A percentile compares a stretch with the other conserved stretches of the same genome.
Evolutionary conservation across 2,113 vertebrate genomes (phyloP).

Genomic region (Lethenteron camtschaticum): DNA sequence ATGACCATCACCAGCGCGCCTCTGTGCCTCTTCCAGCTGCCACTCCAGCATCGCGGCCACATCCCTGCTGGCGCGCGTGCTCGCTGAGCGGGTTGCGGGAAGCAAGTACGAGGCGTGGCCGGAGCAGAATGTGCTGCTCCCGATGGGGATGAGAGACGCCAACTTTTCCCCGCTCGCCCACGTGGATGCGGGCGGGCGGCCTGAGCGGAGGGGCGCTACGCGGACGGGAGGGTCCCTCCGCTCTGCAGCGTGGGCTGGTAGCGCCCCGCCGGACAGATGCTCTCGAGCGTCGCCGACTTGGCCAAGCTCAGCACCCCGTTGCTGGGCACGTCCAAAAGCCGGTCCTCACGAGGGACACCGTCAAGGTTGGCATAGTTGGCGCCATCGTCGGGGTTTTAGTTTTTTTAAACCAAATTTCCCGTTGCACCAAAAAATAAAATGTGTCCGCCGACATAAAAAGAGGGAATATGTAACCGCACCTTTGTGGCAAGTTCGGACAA

Average conservation of each 20-base stretch:
- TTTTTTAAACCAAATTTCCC: too few species aligned
- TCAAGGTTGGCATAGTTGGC: conserved; percentile 15
- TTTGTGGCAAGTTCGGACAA: too few species aligned
- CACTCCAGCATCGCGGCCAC: conserved; percentile 81
- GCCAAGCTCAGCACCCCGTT: conserved; percentile 51
- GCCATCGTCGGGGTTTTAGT: too few species aligned
- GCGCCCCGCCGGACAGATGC: conserved; percentile 71
- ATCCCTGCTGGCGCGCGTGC: conserved; percentile 46
- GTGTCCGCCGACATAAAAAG: too few species aligned
- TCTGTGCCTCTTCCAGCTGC: conserved; percentile 26
- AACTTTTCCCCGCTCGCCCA: too few species aligned
- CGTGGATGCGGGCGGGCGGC: too few species aligned
- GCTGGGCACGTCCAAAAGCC: conserved; percentile 19
- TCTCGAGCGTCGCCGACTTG: conserved; percentile 52
- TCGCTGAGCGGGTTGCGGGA: conserved; percentile 30
- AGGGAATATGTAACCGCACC: too few species aligned
- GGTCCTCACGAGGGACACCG: conserved; percentile 30
- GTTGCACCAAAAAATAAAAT: too few species aligned
- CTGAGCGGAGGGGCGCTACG: too few species aligned
- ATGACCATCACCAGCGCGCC: too few species aligned
- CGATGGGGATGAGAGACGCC: conserved; percentile 13
- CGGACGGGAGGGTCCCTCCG: conserved; percentile 15
- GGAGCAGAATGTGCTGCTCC: conserved; percentile 36
- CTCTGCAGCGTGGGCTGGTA: conserved; percentile 76
- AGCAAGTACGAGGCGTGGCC: conserved; percentile 56